These are phyloP conservation scores for Planococcus citri DNA, from an alignment of 1,140 invertebrate species.

Conservation along the genomic window DNA sequence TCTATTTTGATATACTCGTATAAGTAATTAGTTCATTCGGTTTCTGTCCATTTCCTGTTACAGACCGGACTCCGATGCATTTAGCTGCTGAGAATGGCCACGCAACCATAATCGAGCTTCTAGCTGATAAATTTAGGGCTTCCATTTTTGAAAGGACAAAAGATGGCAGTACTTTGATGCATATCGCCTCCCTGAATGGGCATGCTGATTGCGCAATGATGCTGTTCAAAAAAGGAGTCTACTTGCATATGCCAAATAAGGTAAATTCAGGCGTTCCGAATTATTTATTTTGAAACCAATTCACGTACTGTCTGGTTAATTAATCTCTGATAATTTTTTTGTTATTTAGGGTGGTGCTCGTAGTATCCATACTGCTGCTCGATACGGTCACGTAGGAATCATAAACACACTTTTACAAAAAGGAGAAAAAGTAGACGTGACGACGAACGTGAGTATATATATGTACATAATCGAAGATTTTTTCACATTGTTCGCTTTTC, in stretches of 20 bases:
- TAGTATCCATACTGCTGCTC: constrained; percentile 83
- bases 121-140: constrained; percentile 96
- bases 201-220: constrained; percentile 98
- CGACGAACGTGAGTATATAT: constrained; percentile 67
- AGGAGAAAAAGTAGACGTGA: constrained; percentile 90
- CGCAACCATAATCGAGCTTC: constrained; percentile 83
- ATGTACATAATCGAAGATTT: background rate
- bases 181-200: constrained; percentile 90
- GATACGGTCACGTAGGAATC: constrained; percentile 89
- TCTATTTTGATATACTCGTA: no score
- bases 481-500: background rate
- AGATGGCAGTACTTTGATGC: constrained; percentile 96
- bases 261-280: no score
- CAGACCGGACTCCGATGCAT: constrained; percentile 92
- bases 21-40: no score
- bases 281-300: background rate
- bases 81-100: constrained; percentile 94
- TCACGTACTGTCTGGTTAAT: background rate
- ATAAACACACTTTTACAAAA: constrained; percentile 90
- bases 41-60: constrained; percentile 26
- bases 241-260: constrained; percentile 98
- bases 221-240: constrained; percentile 97
- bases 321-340: background rate
- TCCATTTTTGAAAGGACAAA: constrained; percentile 87
- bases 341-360: constrained; percentile 60